These are phyloP conservation scores for Eleutherodactylus coqui DNA, from an alignment of 2,797 vertebrate species.

Conservation along the genomic window DNA sequence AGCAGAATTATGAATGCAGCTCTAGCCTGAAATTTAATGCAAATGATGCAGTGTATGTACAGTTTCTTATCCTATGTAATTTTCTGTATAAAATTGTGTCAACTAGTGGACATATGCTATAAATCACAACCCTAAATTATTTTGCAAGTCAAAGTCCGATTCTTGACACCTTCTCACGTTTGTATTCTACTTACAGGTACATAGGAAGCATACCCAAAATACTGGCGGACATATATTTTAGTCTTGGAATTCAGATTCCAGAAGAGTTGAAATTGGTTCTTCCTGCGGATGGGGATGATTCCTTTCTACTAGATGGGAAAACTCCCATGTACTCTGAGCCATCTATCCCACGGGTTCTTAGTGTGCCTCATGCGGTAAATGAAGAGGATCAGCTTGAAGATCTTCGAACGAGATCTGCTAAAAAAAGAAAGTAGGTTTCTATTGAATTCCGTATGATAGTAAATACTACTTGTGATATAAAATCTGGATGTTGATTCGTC, in stretches of 20 bases:
- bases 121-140: neutral
- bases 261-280: conserved; percentile 82
- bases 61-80: neutral
- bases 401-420: conserved; percentile 85
- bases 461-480: neutral
- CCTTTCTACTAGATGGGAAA: conserved; percentile 80
- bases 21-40: too few species aligned
- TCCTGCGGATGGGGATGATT: conserved; percentile 92
- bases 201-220: conserved; percentile 81
- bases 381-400: conserved; percentile 82
- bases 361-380: conserved; percentile 63
- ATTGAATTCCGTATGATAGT: too few species aligned
- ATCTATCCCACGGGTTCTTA: conserved; percentile 70
- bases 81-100: neutral
- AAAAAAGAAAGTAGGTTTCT: conserved; percentile 73
- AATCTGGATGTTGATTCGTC: neutral
- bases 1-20: too few species aligned
- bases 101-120: neutral
- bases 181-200: conserved; percentile 76
- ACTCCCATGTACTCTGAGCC: conserved; percentile 76
- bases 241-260: conserved; percentile 89
- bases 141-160: neutral
- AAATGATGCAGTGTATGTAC: too few species aligned
- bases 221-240: conserved; percentile 87
- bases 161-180: neutral